These are phyloP conservation scores for Phaethon lepturus DNA, from an alignment of 2,113 vertebrate genomes.

Conservation along the genomic window DNA sequence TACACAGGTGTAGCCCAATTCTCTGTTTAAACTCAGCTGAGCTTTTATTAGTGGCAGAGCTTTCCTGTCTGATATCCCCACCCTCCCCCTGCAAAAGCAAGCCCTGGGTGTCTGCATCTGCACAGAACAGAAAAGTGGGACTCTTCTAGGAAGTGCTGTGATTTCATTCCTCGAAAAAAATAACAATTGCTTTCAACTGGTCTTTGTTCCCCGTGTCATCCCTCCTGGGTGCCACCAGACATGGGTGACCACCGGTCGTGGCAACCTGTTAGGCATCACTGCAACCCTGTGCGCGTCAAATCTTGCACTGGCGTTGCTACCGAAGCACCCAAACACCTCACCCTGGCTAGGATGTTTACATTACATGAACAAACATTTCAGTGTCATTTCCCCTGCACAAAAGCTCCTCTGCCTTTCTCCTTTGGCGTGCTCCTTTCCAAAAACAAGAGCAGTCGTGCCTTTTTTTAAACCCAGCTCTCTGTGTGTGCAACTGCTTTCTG, in stretches of 20 bases:
- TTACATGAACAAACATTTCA: neutral
- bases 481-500: neutral
- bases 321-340: neutral
- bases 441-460: neutral
- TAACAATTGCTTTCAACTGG: neutral
- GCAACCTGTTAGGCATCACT: neutral
- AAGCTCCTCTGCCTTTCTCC: neutral
- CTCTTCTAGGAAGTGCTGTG: neutral
- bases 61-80: neutral
- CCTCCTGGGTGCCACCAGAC: neutral
- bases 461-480: neutral
- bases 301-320: neutral
- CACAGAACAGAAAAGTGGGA: neutral
- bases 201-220: fast-evolving
- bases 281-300: fast-evolving
- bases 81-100: neutral
- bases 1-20: neutral
- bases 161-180: neutral
- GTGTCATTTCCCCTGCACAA: neutral
- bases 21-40: neutral
- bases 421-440: neutral
- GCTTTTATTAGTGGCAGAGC: neutral
- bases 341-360: neutral
- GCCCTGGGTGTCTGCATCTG: neutral
- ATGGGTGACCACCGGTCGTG: fast-evolving